A percentile compares a stretch with the other conserved stretches of the same genome.
phyloP scores from a whole-genome alignment of 2,113 vertebrate genomes.

The Pedetes capensis region DNA sequence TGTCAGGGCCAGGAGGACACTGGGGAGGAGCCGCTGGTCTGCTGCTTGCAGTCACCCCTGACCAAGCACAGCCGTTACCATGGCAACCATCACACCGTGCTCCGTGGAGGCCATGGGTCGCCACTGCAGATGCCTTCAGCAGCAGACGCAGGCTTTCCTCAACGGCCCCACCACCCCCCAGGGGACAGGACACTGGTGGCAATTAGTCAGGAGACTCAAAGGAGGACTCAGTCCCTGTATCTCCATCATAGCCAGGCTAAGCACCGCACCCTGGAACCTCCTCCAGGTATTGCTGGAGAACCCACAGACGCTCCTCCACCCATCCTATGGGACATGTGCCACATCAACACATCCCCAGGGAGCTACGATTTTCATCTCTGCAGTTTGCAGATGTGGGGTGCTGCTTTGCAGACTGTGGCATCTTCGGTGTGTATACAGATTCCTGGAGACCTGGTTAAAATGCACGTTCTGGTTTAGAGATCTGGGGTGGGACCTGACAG shows the following conservation, averaged over 20 bases:
- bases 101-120: conserved; percentile 50
- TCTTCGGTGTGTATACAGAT: not conserved
- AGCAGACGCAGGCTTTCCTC: not conserved
- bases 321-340: rapidly evolving
- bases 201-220: not conserved
- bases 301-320: rapidly evolving
- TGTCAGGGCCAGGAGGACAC: conserved; percentile 16
- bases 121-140: conserved; percentile 54
- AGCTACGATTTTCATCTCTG: not conserved
- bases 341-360: no score
- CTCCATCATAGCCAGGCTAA: not conserved
- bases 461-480: not conserved
- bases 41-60: conserved; percentile 58
- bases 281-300: not conserved
- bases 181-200: not conserved
- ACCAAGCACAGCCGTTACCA: conserved; percentile 63
- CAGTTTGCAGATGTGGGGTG: not conserved
- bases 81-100: conserved; percentile 60
- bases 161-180: not conserved
- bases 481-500: not conserved
- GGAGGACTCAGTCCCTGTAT: not conserved
- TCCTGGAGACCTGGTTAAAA: not conserved
- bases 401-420: not conserved
- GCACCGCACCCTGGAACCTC: not conserved
- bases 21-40: not conserved